Conservation (phyloP, 2,797 vertebrate species). For the Hydrolagus colliei region DNA sequence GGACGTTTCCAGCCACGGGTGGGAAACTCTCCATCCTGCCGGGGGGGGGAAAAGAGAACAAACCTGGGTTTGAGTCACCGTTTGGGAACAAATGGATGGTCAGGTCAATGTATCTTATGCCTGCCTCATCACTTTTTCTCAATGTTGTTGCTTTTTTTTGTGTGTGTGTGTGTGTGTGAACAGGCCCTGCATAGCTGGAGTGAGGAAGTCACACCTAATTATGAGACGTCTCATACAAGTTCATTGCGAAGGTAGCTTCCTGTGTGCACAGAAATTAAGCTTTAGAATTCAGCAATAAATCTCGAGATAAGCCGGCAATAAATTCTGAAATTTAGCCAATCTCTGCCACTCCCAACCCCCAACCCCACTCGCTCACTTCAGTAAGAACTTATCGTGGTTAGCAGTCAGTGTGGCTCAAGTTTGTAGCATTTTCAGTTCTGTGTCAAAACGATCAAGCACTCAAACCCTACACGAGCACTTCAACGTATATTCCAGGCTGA, state of each 20-base stretch:
- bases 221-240: not conserved
- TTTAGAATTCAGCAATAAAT: not conserved
- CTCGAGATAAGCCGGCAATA: not conserved
- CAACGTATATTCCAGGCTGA: too few species aligned
- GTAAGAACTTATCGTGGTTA: too few species aligned
- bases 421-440: too few species aligned
- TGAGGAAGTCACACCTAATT: not conserved
- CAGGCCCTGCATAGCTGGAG: not conserved
- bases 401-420: too few species aligned
- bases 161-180: not conserved
- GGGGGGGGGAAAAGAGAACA: not conserved
- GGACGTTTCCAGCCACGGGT: constrained; percentile 70
- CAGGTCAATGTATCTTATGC: too few species aligned
- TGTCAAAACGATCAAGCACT: too few species aligned
- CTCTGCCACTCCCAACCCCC: too few species aligned
- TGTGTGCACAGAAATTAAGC: not conserved
- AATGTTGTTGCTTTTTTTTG: not conserved
- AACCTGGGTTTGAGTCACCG: not conserved
- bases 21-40: constrained; percentile 91
- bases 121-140: too few species aligned
- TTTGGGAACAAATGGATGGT: too few species aligned
- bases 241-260: too few species aligned
- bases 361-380: too few species aligned
- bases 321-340: not conserved
- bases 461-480: too few species aligned